These are phyloP conservation scores for Agriopis marginaria DNA, from an alignment of 2,888 invertebrate species.

Conservation along the genomic window DNA sequence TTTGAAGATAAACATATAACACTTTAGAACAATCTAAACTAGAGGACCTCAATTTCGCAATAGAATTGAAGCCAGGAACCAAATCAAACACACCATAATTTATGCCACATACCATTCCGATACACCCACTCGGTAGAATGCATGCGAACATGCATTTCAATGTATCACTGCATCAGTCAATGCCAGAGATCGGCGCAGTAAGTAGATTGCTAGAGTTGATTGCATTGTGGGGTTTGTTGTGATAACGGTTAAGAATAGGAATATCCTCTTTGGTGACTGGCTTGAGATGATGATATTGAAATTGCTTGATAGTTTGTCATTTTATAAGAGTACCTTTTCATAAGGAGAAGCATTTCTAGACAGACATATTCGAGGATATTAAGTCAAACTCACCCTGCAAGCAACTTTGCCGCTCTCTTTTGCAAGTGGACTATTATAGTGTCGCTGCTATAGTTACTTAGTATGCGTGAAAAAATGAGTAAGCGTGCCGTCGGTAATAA, in stretches of 20 bases:
- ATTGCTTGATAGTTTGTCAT: too few relatives aligned
- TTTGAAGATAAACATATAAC: neutral
- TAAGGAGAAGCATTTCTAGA: too few relatives aligned
- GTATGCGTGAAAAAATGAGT: too few relatives aligned
- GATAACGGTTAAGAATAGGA: slow-evolving; percentile 22
- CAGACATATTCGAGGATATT: too few relatives aligned
- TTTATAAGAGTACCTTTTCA: too few relatives aligned
- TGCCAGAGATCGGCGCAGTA: slow-evolving; percentile 43
- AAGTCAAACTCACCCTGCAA: too few relatives aligned
- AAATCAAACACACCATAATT: slow-evolving; percentile 44
- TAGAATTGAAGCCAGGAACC: slow-evolving; percentile 29
- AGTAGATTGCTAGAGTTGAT: slow-evolving; percentile 28
- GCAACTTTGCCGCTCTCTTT: too few relatives aligned
- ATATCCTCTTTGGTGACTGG: slow-evolving; percentile 43
- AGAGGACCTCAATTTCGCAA: slow-evolving; percentile 39
- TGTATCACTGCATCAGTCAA: slow-evolving; percentile 49
- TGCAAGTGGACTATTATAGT: too few relatives aligned
- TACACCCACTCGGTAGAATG: slow-evolving; percentile 47
- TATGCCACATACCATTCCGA: slow-evolving; percentile 44
- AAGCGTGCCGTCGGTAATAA: too few relatives aligned
- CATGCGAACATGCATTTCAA: slow-evolving; percentile 47
- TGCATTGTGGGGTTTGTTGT: slow-evolving; percentile 29
- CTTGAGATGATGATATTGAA: neutral
- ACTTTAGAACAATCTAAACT: neutral
- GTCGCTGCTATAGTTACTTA: too few relatives aligned